These are phyloP conservation scores for Dicranocentrus wangi DNA, from an alignment of 2,888 invertebrate species.

Conservation along the genomic window DNA sequence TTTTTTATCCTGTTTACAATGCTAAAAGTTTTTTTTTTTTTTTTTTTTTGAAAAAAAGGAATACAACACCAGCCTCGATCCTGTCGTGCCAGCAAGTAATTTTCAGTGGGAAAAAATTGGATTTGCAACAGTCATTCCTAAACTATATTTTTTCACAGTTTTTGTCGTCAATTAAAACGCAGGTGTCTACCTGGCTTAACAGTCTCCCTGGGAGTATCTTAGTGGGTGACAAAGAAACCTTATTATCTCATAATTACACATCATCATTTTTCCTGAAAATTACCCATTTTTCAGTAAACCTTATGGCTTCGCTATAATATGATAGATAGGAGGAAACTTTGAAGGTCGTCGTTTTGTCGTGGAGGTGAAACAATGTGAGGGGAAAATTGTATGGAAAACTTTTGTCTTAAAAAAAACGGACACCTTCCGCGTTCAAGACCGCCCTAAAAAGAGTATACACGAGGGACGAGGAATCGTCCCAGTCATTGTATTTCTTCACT, in stretches of 20 bases:
- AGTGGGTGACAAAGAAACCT: not conserved
- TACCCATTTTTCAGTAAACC: not conserved
- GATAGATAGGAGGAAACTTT: not conserved
- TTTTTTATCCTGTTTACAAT: too few species aligned
- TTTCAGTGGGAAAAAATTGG: not conserved
- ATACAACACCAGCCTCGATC: too few species aligned
- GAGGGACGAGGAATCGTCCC: not conserved
- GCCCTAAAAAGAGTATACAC: not conserved
- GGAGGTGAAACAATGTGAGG: not conserved
- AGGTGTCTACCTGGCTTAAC: too few species aligned
- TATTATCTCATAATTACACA: not conserved
- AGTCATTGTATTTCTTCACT: too few species aligned
- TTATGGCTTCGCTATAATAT: not conserved
- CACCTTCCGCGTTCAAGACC: conserved; percentile 1
- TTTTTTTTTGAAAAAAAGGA: too few species aligned
- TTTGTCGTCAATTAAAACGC: not conserved
- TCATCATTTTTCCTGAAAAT: too few species aligned
- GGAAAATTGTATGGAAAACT: not conserved
- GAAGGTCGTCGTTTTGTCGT: not conserved
- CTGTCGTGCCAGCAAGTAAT: not conserved
- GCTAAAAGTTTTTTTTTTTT: too few species aligned
- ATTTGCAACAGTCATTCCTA: too few species aligned
- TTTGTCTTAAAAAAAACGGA: not conserved
- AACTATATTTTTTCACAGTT: too few species aligned
- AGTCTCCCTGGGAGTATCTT: not conserved